phyloP scores from a whole-genome alignment of 2,797 vertebrate genomes.

The Girardinus metallicus region DNA sequence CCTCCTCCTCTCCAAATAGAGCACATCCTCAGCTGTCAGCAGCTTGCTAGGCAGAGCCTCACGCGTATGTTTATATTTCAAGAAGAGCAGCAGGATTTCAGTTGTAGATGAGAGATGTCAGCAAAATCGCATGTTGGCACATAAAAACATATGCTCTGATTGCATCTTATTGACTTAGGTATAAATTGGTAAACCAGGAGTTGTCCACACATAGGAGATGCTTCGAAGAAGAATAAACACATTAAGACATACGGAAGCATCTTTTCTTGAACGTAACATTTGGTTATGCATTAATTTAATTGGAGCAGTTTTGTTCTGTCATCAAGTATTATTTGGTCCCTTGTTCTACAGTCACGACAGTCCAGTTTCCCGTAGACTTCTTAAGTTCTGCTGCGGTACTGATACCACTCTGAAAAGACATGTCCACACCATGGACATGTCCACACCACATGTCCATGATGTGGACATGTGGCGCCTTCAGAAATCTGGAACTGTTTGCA shows the following conservation, averaged over 20 bases:
- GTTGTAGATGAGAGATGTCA: conserved; percentile 30
- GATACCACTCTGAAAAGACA: not conserved
- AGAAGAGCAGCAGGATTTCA: conserved; percentile 54
- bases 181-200: conserved; percentile 22
- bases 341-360: not conserved
- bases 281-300: not conserved
- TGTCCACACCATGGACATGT: no score
- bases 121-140: conserved; percentile 7
- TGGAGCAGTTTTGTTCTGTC: not conserved
- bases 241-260: not conserved
- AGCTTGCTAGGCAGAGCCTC: conserved; percentile 20
- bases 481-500: not conserved
- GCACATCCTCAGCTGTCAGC: conserved; percentile 39
- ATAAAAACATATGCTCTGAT: conserved; percentile 18
- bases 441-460: no score
- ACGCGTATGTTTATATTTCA: conserved; percentile 52
- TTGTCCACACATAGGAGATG: not conserved
- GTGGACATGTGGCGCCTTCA: not conserved
- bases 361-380: not conserved
- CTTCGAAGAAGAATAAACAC: not conserved
- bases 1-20: conserved; percentile 42
- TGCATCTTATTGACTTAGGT: conserved; percentile 14
- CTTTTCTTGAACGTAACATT: not conserved
- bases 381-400: not conserved
- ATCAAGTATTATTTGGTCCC: not conserved